These are phyloP conservation scores for Poeciliopsis occidentalis DNA, from an alignment of 2,113 vertebrate genomes.

Conservation along the genomic window DNA sequence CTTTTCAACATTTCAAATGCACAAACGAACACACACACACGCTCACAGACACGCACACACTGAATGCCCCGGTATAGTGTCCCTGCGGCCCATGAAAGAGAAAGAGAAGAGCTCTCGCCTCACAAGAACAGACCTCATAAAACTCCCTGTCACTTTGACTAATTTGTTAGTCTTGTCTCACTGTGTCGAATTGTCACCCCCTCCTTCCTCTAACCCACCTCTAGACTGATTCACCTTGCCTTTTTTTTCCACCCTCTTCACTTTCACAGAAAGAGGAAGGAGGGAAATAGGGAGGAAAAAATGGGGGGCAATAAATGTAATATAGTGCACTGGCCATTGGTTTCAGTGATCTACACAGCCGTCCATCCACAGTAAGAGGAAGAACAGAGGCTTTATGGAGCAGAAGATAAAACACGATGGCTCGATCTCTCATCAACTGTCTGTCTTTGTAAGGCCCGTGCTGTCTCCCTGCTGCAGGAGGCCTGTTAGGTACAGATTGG, in stretches of 20 bases:
- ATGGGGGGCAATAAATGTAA: constrained; percentile 78
- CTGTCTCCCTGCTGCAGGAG: constrained; percentile 49
- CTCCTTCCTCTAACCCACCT: constrained; percentile 43
- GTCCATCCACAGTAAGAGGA: constrained; percentile 72
- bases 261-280: constrained; percentile 38
- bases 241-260: constrained; percentile 51
- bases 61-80: constrained; percentile 10
- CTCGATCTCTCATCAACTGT: constrained; percentile 75
- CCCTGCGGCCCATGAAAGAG: constrained; percentile 51
- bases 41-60: constrained; percentile 19
- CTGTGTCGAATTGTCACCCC: constrained; percentile 73
- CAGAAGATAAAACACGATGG: constrained; percentile 72
- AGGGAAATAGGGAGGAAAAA: constrained; percentile 31
- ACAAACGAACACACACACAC: constrained; percentile 15
- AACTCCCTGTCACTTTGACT: constrained; percentile 83
- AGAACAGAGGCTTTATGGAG: constrained; percentile 79
- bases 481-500: constrained; percentile 33
- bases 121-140: constrained; percentile 79
- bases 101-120: constrained; percentile 53
- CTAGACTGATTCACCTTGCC: constrained; percentile 44
- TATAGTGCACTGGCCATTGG: constrained; percentile 73
- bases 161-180: constrained; percentile 85
- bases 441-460: constrained; percentile 45
- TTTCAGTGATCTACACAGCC: constrained; percentile 73
- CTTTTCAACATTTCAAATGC: constrained; percentile 1